Base-by-base conservation (phyloP, 2,888 invertebrate genomes). In the Teleogryllus oceanicus region DNA sequence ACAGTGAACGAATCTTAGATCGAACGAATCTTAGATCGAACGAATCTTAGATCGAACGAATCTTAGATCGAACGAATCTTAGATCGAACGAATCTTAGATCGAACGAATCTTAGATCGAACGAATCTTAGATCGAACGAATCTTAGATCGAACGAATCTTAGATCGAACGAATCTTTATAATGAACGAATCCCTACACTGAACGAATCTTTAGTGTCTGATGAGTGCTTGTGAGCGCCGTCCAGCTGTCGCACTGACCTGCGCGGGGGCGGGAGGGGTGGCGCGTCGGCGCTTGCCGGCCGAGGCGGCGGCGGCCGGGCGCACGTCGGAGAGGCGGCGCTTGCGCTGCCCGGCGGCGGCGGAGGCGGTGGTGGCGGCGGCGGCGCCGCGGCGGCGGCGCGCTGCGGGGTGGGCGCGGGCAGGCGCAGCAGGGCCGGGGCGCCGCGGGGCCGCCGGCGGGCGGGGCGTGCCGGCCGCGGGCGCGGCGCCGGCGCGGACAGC, bases 351-450 rank as follows among this genome's bases (percentile, higher is more conserved):
- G 80, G 81, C 11, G 82, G 82, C 5, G n/a, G 75, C 5, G 80
- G 80, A 24, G 79, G 79, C 86, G 87, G 50, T 18, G 86, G 83
- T 74, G 79, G 83, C 62, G 80, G 87, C 76, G 87, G 83, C 21
- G 85, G 88, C 78, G 87, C 88, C 80, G 88, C n/a, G 20, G 75
- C 13, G n/a, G 75, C n/a, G n/a, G 24, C 75, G 13, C 75, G 75
- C 24, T 24, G 75, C 87, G 76, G 87, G 88, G 77, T 85, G 85
- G 83, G 85, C 86, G 74, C 85, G 84, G 81, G 86, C 86, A 83
- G 86, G 84, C 85, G 85, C 51, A 86, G 85, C 75, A 86, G 85
- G 49, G 86, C 85, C 37, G 86, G 85, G 85, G 83, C 20, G 87
- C 84, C 24, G 85, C 84, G 78, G 88, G 86, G 80, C 2, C 24